Conservation (phyloP, 2,113 vertebrate genomes). For the Prolemur simus region DNA sequence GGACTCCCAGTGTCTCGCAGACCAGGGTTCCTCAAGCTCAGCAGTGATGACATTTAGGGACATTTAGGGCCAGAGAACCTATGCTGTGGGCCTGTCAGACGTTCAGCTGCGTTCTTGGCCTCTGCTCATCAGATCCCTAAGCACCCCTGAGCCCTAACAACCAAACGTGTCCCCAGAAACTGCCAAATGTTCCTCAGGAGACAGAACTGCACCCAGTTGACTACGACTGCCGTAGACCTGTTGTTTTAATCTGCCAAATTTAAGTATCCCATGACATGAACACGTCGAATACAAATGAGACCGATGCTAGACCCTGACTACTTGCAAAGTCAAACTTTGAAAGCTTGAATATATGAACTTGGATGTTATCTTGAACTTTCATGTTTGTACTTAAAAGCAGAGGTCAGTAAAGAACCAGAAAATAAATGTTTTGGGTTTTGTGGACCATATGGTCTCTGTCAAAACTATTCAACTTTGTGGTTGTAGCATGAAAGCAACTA, state of each 20-base stretch:
- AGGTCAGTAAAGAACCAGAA: not conserved
- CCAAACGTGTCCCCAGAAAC: not conserved
- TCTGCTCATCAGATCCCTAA: not conserved
- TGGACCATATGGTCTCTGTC: not conserved
- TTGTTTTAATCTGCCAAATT: not conserved
- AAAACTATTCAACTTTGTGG: not conserved
- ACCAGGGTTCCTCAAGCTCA: not conserved
- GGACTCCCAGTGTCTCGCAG: not conserved
- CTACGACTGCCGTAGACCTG: not conserved
- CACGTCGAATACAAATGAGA: not conserved
- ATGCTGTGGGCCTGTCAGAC: not conserved
- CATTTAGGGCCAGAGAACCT: not conserved
- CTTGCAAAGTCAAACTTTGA: not conserved
- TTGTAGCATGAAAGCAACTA: not conserved
- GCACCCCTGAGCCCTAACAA: not conserved
- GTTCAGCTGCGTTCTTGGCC: not conserved
- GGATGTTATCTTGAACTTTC: not conserved
- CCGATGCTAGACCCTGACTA: too few relatives aligned
- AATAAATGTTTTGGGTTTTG: slow-evolving; percentile 2
- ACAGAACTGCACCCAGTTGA: not conserved
- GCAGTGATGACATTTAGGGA: not conserved
- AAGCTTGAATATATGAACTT: not conserved
- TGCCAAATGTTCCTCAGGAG: not conserved
- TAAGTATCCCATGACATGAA: not conserved
- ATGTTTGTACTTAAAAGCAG: slow-evolving; percentile 22